These are phyloP conservation scores for Sinonovacula constricta DNA, from an alignment of 1,140 invertebrate species.

Conservation along the genomic window DNA sequence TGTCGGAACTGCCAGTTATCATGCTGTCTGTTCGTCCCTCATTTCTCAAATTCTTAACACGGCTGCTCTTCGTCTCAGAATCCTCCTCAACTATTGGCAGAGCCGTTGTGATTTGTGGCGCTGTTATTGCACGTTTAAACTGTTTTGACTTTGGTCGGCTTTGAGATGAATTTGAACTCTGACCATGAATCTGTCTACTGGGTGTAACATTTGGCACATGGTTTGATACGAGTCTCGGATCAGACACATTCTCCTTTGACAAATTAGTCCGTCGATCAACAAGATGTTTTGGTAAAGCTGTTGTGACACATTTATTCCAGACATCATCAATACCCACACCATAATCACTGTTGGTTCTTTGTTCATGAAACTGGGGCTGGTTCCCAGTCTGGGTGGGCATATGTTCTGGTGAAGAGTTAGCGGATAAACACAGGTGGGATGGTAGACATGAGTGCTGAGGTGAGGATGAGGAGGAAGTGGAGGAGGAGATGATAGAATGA, in stretches of 20 bases:
- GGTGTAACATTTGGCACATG: constrained; percentile 6
- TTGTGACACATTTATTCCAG: neutral
- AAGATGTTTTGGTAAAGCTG: neutral
- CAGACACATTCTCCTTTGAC: constrained; percentile 22
- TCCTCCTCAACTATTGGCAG: constrained; percentile 50
- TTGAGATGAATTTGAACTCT: constrained; percentile 6
- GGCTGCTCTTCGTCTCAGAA: constrained; percentile 9
- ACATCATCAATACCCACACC: no score
- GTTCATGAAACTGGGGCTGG: no score
- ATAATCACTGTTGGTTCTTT: no score
- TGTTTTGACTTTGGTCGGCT: neutral
- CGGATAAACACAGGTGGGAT: neutral
- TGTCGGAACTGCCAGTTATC: constrained; percentile 75
- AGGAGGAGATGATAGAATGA: constrained; percentile 29
- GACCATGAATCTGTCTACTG: neutral
- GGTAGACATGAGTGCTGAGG: neutral
- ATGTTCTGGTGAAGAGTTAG: neutral
- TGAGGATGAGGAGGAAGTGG: constrained; percentile 28
- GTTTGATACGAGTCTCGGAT: constrained; percentile 1
- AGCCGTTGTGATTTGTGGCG: constrained; percentile 1
- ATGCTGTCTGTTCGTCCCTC: constrained; percentile 67
- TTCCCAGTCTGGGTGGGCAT: neutral
- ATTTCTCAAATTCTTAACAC: constrained; percentile 39
- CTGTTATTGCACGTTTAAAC: constrained; percentile 29
- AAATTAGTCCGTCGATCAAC: neutral